Base-by-base conservation (phyloP, 92 coral and sea anemone genomes). In the Phenganax subtilis region DNA sequence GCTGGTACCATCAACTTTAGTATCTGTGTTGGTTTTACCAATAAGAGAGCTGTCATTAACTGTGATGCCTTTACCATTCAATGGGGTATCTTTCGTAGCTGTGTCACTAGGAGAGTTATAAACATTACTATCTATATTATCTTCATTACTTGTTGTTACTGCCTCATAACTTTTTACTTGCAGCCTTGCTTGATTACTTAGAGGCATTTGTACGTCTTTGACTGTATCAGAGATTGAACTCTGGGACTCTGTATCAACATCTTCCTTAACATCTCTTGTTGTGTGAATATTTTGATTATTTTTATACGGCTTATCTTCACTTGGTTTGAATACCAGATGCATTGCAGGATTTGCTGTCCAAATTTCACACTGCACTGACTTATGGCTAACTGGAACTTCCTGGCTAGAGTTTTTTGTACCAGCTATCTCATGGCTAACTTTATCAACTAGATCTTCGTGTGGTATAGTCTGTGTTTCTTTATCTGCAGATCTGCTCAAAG, bases 311-410 rank as follows among this genome's bases (percentile, higher is more conserved):
- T 47, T 71, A 14, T 71, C 57, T 54, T 55, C 77, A 16, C 59
- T 8, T 30, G 28, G 10, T 25, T 15, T 27, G n/a, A 57, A 15
- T 52, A 10, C 30, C 14, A 28, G 25, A 16, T 52, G 17, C 31
- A 12, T 51, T 10, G 44, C 9, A 8, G 58, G 30, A 73, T 73
- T 55, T 51, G 59, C n/a, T 0, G 47, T 27, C 77, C 59, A 53
- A n/a, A 73, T 73, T 47, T 79, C 51, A 29, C 83, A 79, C 53
- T 79, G 83, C 28, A 79, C 58, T 5, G 83, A 63, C 69, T 79
- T 79, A 31, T 79, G 83, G 29, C n/a, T 27, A 10, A 79, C 73
- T 54, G 62, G 7, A 20, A 44, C 12, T 7, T 12, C 44, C 62
- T 58, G 37, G n/a, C 31, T 1, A 37, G 47, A 37, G 47, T 37